Evolutionary conservation across 1,140 invertebrate genomes (phyloP).

Genomic region (Musca vetustissima): DNA sequence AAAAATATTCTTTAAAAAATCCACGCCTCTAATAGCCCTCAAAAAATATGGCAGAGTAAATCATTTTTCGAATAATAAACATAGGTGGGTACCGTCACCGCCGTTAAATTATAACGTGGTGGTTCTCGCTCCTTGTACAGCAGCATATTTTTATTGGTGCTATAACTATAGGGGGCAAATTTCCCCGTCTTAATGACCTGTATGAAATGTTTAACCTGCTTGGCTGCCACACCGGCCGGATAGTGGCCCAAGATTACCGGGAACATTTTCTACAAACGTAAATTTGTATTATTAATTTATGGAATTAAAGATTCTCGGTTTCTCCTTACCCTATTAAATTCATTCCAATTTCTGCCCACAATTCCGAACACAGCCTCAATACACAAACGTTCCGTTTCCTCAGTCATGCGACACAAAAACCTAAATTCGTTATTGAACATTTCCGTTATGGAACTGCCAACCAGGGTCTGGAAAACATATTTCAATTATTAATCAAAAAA

Average conservation of each 20-base stretch:
- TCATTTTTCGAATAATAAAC: slow-evolving; percentile 67
- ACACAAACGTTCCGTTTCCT: slow-evolving; percentile 48
- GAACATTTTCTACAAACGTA: slow-evolving; percentile 61
- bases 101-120: slow-evolving; percentile 63
- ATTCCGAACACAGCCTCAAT: slow-evolving; percentile 53
- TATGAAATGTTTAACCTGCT: slow-evolving; percentile 53
- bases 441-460: slow-evolving; percentile 49
- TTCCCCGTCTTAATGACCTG: slow-evolving; percentile 48
- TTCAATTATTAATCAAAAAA: background rate
- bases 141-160: slow-evolving; percentile 55
- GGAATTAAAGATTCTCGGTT: no score
- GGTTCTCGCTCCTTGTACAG: slow-evolving; percentile 58
- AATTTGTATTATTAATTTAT: no score
- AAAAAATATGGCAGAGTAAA: slow-evolving; percentile 60
- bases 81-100: slow-evolving; percentile 66
- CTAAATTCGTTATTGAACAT: slow-evolving; percentile 53
- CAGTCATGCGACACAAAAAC: slow-evolving; percentile 52
- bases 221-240: slow-evolving; percentile 56
- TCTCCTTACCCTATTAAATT: slow-evolving; percentile 50
- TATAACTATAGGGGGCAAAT: slow-evolving; percentile 52
- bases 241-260: slow-evolving; percentile 74
- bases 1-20: no score
- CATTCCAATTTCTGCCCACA: slow-evolving; percentile 51
- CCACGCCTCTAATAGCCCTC: no score
- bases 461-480: slow-evolving; percentile 38